Evolutionary conservation across 1,140 invertebrate species (phyloP).

Genomic region (Caenorhabditis briggsae): DNA sequence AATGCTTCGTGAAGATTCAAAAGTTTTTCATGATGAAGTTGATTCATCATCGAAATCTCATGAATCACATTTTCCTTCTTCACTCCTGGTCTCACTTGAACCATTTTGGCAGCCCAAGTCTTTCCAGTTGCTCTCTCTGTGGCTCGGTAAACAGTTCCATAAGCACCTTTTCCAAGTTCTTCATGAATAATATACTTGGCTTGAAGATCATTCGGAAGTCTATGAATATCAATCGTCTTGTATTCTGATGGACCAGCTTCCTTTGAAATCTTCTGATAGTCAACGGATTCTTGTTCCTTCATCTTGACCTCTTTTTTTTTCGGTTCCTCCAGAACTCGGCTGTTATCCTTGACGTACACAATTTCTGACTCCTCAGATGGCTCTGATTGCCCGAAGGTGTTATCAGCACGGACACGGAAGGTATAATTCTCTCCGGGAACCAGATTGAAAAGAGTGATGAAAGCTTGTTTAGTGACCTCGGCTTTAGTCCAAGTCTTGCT

Average conservation of each 20-base stretch:
- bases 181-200: slow-evolving; percentile 67
- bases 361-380: slow-evolving; percentile 83
- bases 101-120: slow-evolving; percentile 67
- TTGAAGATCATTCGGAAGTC: slow-evolving; percentile 67
- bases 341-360: slow-evolving; percentile 59
- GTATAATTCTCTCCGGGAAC: slow-evolving; percentile 92
- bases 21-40: slow-evolving; percentile 80
- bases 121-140: slow-evolving; percentile 67
- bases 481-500: slow-evolving; percentile 62
- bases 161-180: slow-evolving; percentile 66
- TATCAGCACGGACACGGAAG: slow-evolving; percentile 94
- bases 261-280: slow-evolving; percentile 57
- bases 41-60: slow-evolving; percentile 80
- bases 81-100: slow-evolving; percentile 67
- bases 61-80: slow-evolving; percentile 69
- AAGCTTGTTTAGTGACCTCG: slow-evolving; percentile 65
- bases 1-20: slow-evolving; percentile 80
- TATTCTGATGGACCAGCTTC: slow-evolving; percentile 56
- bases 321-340: slow-evolving; percentile 58
- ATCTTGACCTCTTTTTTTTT: slow-evolving; percentile 53
- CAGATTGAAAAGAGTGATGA: slow-evolving; percentile 79
- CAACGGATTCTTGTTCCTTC: slow-evolving; percentile 52
- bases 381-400: slow-evolving; percentile 86
- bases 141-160: slow-evolving; percentile 66
- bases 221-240: slow-evolving; percentile 63